Percentiles rank a stretch among this genome's conserved stretches.
These are phyloP conservation scores for Monopis laevigella DNA, from an alignment of 2,888 invertebrate species.

Conservation along the genomic window DNA sequence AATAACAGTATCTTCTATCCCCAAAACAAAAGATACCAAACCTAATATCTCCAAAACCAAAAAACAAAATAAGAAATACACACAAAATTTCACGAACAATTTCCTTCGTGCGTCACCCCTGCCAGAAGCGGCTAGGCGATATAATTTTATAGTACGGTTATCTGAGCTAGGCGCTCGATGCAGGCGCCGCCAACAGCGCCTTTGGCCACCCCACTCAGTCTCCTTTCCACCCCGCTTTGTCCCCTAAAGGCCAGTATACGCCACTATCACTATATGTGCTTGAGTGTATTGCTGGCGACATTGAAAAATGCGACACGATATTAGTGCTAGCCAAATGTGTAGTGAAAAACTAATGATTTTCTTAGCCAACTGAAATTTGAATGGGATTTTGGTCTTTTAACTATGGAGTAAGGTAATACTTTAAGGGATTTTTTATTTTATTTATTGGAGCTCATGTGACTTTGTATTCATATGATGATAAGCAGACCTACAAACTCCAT, in stretches of 20 bases:
- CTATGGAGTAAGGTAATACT: no score
- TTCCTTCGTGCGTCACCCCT: constrained; percentile 16
- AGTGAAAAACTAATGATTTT: constrained; percentile 9
- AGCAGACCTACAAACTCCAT: no score
- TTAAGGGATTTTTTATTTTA: no score
- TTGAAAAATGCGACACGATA: constrained; percentile 38
- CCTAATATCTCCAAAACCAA: no score
- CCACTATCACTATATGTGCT: background rate
- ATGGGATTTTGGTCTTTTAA: no score
- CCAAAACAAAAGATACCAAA: no score
- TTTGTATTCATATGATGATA: no score
- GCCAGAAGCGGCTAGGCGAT: constrained; percentile 40
- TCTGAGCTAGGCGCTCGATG: constrained; percentile 54
- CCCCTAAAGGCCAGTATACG: background rate
- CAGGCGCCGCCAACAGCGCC: constrained; percentile 57
- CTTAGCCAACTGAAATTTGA: no score
- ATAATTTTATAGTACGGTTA: constrained; percentile 64
- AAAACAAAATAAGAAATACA: background rate
- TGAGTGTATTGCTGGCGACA: constrained; percentile 29
- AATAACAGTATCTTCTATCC: no score
- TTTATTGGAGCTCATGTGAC: no score
- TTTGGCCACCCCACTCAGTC: constrained; percentile 21
- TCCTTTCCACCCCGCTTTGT: constrained; percentile 17
- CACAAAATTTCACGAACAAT: background rate
- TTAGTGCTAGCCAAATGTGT: constrained; percentile 20